Evolutionary conservation across 2,888 invertebrate genomes (phyloP).

Genomic region (Dilophus febrilis): DNA sequence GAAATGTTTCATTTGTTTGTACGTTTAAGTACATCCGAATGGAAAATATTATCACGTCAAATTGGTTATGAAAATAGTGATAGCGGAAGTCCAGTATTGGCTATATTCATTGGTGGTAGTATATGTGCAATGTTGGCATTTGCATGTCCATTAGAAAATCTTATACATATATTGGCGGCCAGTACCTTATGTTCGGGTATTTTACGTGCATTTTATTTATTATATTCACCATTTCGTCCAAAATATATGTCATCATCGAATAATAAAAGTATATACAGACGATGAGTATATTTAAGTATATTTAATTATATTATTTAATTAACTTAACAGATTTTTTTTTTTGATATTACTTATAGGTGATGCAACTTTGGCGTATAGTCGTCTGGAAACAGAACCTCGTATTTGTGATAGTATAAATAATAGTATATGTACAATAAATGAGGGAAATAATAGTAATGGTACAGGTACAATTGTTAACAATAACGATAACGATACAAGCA

Average conservation of each 20-base stretch:
- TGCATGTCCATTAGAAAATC: conserved; percentile 36
- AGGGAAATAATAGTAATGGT: conserved; percentile 22
- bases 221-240: conserved; percentile 27
- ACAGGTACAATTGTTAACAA: conserved; percentile 14
- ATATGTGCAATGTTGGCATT: conserved; percentile 38
- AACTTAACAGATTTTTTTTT: too few relatives aligned
- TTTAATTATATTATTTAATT: neutral
- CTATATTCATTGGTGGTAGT: conserved; percentile 36
- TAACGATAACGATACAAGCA: neutral
- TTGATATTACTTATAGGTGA: too few relatives aligned
- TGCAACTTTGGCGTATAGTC: too few relatives aligned
- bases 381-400: conserved; percentile 10
- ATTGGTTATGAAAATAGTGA: conserved; percentile 35
- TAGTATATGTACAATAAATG: too few relatives aligned
- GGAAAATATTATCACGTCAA: conserved; percentile 35
- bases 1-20: conserved; percentile 34
- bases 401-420: conserved; percentile 18
- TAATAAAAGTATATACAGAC: conserved; percentile 20
- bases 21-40: conserved; percentile 36
- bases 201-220: conserved; percentile 25
- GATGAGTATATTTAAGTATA: too few relatives aligned
- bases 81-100: conserved; percentile 37
- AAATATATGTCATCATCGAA: conserved; percentile 24
- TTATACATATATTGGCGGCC: conserved; percentile 31
- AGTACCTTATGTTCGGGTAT: conserved; percentile 24